Percentiles rank a stretch among this genome's conserved stretches.
These are phyloP conservation scores for Panthera leo DNA, from an alignment of 2,113 vertebrate genomes.

Conservation along the genomic window DNA sequence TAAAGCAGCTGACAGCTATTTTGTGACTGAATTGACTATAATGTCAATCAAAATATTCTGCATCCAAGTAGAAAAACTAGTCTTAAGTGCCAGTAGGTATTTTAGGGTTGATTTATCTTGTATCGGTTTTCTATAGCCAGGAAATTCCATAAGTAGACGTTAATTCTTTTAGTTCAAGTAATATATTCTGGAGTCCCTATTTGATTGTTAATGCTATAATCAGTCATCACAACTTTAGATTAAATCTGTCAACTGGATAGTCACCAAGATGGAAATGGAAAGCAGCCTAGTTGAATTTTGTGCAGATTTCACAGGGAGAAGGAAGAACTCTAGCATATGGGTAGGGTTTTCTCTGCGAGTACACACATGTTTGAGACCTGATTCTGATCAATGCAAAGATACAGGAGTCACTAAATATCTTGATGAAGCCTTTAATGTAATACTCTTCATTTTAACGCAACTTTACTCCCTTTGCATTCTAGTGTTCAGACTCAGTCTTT, in stretches of 20 bases:
- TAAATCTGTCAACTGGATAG: not conserved
- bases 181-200: not conserved
- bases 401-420: not conserved
- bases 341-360: not conserved
- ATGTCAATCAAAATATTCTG: conserved; percentile 45
- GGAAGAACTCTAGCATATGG: not conserved
- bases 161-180: not conserved
- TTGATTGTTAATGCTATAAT: not conserved
- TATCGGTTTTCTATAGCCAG: not conserved
- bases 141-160: not conserved
- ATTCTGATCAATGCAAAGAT: not conserved
- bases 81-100: not conserved
- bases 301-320: not conserved
- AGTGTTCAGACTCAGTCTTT: not conserved
- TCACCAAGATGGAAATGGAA: not conserved
- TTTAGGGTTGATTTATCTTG: not conserved
- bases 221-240: not conserved
- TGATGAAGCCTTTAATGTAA: not conserved
- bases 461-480: not conserved
- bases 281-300: not conserved
- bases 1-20: not conserved
- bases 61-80: not conserved
- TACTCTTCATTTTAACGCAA: not conserved
- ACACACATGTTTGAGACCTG: not conserved
- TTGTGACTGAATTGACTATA: conserved; percentile 18